These are phyloP conservation scores for Telmatochromis sp. DNA, from an alignment of 2,113 vertebrate genomes.

Conservation along the genomic window DNA sequence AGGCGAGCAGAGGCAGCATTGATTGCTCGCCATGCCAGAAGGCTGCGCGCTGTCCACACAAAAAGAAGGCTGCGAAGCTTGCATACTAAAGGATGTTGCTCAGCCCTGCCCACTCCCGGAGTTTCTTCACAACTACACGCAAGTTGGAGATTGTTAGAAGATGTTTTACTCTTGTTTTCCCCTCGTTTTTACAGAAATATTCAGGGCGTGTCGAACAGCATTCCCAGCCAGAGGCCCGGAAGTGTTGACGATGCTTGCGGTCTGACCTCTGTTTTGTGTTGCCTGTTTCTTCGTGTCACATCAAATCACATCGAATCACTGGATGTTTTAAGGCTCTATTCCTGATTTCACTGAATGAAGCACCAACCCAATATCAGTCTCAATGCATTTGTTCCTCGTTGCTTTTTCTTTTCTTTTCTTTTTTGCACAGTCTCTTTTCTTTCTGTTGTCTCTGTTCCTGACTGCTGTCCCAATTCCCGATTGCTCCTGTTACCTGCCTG, in stretches of 20 bases:
- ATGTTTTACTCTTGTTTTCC: not conserved
- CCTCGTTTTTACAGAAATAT: not conserved
- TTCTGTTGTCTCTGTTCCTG: not conserved
- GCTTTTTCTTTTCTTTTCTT: not conserved
- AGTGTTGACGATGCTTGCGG: not conserved
- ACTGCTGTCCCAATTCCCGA: not conserved
- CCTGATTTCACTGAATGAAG: not conserved
- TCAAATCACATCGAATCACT: not conserved
- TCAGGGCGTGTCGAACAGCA: not conserved
- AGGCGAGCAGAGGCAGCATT: not conserved
- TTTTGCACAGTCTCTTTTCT: not conserved
- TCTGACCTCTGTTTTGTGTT: not conserved
- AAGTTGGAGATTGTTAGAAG: not conserved
- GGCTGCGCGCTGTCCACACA: not conserved
- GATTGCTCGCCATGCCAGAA: not conserved
- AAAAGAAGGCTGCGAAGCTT: not conserved
- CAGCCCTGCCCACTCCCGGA: not conserved
- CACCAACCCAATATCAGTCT: not conserved
- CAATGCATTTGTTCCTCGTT: not conserved
- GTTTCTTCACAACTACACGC: not conserved
- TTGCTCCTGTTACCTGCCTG: not conserved
- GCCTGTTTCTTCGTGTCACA: not conserved
- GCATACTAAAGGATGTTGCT: not conserved
- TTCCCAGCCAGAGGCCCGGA: not conserved
- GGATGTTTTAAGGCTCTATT: not conserved